Evolutionary conservation across 2,797 vertebrate species (phyloP).

Genomic region (Sebastes goodei): DNA sequence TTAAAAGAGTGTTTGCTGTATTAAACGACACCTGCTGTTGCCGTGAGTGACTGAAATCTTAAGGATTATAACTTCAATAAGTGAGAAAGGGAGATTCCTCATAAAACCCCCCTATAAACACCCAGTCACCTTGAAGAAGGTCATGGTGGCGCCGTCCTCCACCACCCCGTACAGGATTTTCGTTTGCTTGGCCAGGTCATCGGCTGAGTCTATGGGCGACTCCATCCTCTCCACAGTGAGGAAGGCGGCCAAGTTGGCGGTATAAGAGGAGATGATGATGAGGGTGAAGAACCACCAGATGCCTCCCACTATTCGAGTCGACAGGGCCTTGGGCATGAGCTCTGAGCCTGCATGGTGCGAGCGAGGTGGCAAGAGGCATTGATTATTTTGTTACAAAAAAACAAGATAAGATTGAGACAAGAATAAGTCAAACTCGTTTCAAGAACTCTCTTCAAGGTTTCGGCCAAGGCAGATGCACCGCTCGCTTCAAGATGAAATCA

Average conservation of each 20-base stretch:
- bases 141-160: conserved; percentile 97
- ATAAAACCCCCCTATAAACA: neutral
- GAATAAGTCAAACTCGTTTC: conserved; percentile 13
- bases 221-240: conserved; percentile 99
- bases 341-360: conserved; percentile 90
- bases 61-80: neutral
- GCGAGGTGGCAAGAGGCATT: conserved; percentile 59
- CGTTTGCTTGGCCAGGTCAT: conserved; percentile 97
- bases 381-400: neutral
- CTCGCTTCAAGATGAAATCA: conserved; percentile 28
- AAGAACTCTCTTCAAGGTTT: conserved; percentile 39
- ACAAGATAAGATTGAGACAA: conserved; percentile 6
- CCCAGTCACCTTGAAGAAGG: conserved; percentile 92
- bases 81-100: neutral
- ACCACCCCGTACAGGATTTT: conserved; percentile 97
- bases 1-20: neutral
- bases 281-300: conserved; percentile 99
- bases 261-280: conserved; percentile 99
- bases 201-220: conserved; percentile 97
- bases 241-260: conserved; percentile 98
- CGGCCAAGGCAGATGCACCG: conserved; percentile 25
- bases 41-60: neutral
- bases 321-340: conserved; percentile 99
- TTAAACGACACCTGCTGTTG: neutral
- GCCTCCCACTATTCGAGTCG: conserved; percentile 98